Evolutionary conservation across 64 coral and sea anemone species (phyloP).

Genomic region (Acropora tenuis): DNA sequence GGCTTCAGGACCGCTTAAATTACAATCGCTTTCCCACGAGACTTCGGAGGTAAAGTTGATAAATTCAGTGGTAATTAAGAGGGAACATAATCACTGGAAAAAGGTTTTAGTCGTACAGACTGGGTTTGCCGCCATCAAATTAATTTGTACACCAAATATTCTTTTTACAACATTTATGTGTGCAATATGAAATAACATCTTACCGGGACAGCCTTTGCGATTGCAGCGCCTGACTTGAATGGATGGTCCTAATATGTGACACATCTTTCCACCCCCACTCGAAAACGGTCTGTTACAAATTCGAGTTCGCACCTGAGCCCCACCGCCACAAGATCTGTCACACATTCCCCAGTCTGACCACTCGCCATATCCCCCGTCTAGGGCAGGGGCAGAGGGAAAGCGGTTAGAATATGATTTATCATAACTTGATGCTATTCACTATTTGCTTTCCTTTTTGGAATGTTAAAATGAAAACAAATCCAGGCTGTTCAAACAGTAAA

Average conservation of each 20-base stretch:
- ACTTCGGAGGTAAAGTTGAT: too few species aligned
- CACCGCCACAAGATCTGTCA: constrained; percentile 72
- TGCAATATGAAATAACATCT: background rate
- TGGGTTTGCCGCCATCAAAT: background rate
- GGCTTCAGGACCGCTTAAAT: too few species aligned
- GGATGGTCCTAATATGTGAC: constrained; percentile 66
- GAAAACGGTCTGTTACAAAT: constrained; percentile 60
- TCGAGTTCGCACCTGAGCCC: constrained; percentile 81
- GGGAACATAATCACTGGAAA: too few species aligned
- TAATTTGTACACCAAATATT: background rate
- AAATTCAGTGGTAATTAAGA: too few species aligned
- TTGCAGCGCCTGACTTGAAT: constrained; percentile 86
- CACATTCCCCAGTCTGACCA: constrained; percentile 71
- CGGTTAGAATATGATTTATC: background rate
- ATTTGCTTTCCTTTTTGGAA: too few species aligned
- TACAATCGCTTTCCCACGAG: too few species aligned
- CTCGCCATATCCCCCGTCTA: constrained; percentile 45
- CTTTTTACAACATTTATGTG: background rate
- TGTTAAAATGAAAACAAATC: too few species aligned
- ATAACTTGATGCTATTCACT: too few species aligned
- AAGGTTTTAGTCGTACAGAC: too few species aligned
- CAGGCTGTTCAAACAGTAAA: too few species aligned
- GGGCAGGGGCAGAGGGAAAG: background rate
- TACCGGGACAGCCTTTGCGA: constrained; percentile 57
- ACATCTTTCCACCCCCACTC: constrained; percentile 17